phyloP scores from a whole-genome alignment of 2,888 invertebrate species.

The Arge pagana region DNA sequence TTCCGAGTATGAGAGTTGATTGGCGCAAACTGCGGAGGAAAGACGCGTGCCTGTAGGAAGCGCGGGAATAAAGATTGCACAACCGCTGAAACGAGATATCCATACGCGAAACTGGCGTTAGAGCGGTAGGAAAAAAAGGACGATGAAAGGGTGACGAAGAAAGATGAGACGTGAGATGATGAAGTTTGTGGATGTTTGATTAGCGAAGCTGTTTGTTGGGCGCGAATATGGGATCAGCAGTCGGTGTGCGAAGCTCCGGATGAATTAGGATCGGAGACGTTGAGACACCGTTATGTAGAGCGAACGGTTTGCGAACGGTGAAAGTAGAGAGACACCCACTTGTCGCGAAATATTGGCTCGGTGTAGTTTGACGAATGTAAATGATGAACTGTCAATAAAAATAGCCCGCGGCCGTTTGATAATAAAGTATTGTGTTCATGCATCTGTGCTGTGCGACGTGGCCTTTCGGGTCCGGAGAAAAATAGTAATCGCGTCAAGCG shows the following conservation, averaged over 20 bases:
- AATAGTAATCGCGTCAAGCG: too few species aligned
- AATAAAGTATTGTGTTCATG: slow-evolving; percentile 14
- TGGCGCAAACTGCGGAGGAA: too few species aligned
- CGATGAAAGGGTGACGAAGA: too few species aligned
- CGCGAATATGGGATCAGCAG: too few species aligned
- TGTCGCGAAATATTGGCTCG: slow-evolving; percentile 16
- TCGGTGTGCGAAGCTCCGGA: too few species aligned
- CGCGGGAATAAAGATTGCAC: slow-evolving; percentile 27
- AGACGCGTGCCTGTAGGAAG: too few species aligned
- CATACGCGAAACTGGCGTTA: slow-evolving; percentile 39
- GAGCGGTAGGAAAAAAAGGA: too few species aligned
- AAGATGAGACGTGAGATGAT: too few species aligned
- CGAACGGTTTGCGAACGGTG: slow-evolving; percentile 40
- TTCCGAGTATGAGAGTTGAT: too few species aligned
- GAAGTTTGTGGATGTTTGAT: too few species aligned
- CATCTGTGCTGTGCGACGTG: slow-evolving; percentile 6
- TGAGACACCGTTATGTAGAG: slow-evolving; percentile 42
- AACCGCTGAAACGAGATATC: slow-evolving; percentile 27
- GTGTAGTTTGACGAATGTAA: background rate
- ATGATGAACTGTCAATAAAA: background rate
- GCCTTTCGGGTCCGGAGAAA: too few species aligned
- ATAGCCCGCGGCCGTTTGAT: background rate
- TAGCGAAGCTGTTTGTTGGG: too few species aligned
- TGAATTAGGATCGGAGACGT: slow-evolving; percentile 41
- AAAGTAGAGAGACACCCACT: slow-evolving; percentile 44